Percentiles rank a stretch among this genome's conserved stretches.
These are phyloP conservation scores for Tiliqua scincoides DNA, from an alignment of 2,113 vertebrate species.

Conservation along the genomic window DNA sequence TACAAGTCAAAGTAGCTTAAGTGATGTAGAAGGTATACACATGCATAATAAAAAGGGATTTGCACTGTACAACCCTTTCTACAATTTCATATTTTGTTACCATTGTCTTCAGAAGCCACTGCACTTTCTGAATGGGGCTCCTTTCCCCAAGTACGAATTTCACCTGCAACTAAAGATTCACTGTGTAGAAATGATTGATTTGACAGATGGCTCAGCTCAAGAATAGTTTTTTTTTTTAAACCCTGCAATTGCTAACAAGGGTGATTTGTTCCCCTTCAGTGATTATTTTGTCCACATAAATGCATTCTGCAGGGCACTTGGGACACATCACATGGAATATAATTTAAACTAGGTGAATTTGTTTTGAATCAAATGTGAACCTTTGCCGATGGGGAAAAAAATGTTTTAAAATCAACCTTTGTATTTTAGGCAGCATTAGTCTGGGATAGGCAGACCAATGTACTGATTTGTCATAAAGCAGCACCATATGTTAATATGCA, in stretches of 20 bases:
- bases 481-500: no score
- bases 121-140: neutral
- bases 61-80: neutral
- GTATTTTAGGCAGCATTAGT: neutral
- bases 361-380: constrained; percentile 7
- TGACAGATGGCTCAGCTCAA: constrained; percentile 7
- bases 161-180: constrained; percentile 26
- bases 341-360: neutral
- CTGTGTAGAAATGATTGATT: constrained; percentile 17
- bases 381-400: neutral
- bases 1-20: no score
- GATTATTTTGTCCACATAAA: constrained; percentile 7
- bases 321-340: neutral
- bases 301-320: constrained; percentile 10
- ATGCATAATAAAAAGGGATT: neutral
- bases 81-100: neutral
- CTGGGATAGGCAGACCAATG: no score
- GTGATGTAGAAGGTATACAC: no score
- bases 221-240: neutral
- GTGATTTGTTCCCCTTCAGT: constrained; percentile 2
- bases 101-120: neutral
- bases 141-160: neutral
- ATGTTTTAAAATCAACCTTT: neutral
- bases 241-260: neutral
- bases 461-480: no score